Base-by-base conservation (phyloP, 2,888 invertebrate genomes). In the Ichneumon xanthorius region DNA sequence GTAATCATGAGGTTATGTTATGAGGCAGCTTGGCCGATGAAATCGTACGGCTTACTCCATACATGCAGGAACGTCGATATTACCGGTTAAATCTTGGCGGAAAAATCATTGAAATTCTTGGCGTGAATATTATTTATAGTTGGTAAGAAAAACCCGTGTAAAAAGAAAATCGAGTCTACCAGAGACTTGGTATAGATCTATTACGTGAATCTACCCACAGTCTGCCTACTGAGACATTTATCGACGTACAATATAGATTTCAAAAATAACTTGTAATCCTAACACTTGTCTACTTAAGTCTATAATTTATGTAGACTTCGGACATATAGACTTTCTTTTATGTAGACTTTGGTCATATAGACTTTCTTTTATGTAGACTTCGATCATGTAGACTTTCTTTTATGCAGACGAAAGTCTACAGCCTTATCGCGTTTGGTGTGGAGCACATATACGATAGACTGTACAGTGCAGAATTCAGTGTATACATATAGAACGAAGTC, bases 101-200 rank as follows among this genome's bases (percentile, higher is more conserved):
- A 82, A 80, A 58, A 53, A 50, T 14, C 40, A 67, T 61, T 72
- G 2, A 30, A 50, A 61, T 80, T 84, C 80, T 67, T 48, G 9
- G 76, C 45, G 11, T 40, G 40, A 1, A 48, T 48, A 16, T 48
- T 48, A 48, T 16, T 4, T 48, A 48, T 48, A 48, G 45, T 16
- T 16, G 0, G 45, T 16, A 4, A 4, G 4, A 16, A 16, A 48
- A 48, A 48, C 45, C 45, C 45, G 16, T 2, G 11, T 40, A 11
- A 40, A 40, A 40, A 40, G 40, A 40, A 40, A 40, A 5, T 40
- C 40, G 40, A 11, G 45, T 48, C 45, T 16, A 48, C 16, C 4
- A 48, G 4, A 48, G 16, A 48, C 45, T 48, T 4, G 14, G 16
- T 48, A 16, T 4, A 48, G 5, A 48, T 48, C 14, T 14, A 4